phyloP scores from a whole-genome alignment of 1,140 invertebrate species.

The Papilio polytes region DNA sequence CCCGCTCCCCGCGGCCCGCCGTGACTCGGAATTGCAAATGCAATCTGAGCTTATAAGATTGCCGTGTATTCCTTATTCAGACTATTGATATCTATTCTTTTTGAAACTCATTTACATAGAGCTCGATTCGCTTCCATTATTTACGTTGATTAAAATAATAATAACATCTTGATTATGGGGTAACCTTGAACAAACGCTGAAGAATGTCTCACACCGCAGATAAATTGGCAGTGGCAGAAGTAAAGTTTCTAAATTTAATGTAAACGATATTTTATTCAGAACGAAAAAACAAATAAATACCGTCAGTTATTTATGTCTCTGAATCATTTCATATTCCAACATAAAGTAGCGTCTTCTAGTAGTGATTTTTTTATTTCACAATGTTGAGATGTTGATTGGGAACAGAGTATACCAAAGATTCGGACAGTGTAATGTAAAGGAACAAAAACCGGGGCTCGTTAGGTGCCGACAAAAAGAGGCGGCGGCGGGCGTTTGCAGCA shows the following conservation, averaged over 20 bases:
- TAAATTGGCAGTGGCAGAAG: neutral
- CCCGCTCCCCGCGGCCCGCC: neutral
- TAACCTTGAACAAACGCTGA: neutral
- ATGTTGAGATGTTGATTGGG: neutral
- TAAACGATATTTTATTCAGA: neutral
- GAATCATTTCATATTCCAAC: no score
- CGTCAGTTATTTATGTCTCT: no score
- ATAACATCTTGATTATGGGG: neutral
- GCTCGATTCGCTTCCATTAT: neutral
- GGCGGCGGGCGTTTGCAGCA: neutral
- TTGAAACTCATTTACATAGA: neutral
- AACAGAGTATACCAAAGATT: neutral
- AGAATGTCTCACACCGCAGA: neutral
- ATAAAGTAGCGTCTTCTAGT: no score
- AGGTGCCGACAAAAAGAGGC: neutral
- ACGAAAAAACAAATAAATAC: no score
- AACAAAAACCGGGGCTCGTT: neutral
- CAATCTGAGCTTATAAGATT: constrained; percentile 18
- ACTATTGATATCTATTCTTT: neutral
- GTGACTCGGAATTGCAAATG: neutral
- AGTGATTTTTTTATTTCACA: neutral
- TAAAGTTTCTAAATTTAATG: neutral
- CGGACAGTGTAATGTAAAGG: neutral
- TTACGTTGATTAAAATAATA: neutral
- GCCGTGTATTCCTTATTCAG: constrained; percentile 7